Evolutionary conservation across 2,797 vertebrate species (phyloP).

Genomic region (Eurystomus glaucurus): DNA sequence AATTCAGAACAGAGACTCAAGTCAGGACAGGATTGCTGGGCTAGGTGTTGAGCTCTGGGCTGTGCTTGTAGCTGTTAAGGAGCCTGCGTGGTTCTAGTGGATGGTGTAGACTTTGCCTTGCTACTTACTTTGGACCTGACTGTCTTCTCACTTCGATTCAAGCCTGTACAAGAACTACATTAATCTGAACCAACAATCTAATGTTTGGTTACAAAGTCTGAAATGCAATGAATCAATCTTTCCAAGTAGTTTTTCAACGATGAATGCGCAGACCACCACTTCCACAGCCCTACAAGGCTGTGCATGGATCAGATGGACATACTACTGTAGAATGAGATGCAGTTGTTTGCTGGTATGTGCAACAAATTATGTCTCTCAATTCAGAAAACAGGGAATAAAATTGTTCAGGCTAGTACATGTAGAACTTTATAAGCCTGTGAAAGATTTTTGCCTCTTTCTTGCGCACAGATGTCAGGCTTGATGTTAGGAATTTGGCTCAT

Average conservation of each 20-base stretch:
- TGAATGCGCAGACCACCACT: not conserved
- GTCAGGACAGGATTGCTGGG: not conserved
- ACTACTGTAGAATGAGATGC: not conserved
- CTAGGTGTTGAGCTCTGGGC: not conserved
- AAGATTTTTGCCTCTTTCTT: constrained; percentile 72
- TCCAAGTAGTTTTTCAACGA: not conserved
- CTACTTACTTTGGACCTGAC: not conserved
- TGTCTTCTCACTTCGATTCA: not conserved
- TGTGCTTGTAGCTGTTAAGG: not conserved
- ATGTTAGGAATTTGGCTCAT: constrained; percentile 79
- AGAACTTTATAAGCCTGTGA: constrained; percentile 10
- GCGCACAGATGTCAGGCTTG: constrained; percentile 66
- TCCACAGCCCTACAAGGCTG: not conserved
- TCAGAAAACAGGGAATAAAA: not conserved
- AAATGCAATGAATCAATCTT: not conserved
- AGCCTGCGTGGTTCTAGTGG: not conserved
- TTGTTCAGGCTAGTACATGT: not conserved
- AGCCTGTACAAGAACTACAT: not conserved
- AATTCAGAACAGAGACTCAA: not conserved
- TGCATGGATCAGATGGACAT: not conserved
- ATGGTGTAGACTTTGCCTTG: not conserved
- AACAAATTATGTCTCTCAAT: not conserved
- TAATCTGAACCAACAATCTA: not conserved
- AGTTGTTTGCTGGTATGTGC: not conserved
- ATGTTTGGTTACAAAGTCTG: not conserved